phyloP scores from a whole-genome alignment of 2,113 vertebrate species.

The Sander lucioperca region DNA sequence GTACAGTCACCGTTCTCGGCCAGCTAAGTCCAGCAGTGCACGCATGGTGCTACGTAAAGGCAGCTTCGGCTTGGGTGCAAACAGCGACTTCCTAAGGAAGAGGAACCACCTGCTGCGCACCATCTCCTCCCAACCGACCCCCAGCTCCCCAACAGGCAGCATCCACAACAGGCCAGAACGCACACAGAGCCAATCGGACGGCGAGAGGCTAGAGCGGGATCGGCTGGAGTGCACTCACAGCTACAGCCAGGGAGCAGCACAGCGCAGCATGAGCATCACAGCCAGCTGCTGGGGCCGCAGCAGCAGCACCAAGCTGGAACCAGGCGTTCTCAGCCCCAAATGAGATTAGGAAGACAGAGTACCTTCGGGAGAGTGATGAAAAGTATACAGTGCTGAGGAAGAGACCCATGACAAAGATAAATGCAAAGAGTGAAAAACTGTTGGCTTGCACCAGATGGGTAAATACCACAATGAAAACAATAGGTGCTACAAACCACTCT shows the following conservation, averaged over 20 bases:
- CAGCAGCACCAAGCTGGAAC: constrained; percentile 86
- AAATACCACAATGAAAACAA: constrained; percentile 42
- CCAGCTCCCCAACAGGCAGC: constrained; percentile 85
- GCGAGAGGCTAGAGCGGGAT: constrained; percentile 83
- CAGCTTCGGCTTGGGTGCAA: constrained; percentile 95
- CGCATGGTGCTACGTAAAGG: constrained; percentile 97
- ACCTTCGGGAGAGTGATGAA: constrained; percentile 2
- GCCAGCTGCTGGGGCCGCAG: constrained; percentile 93
- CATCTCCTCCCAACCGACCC: constrained; percentile 93
- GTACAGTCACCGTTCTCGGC: constrained; percentile 93
- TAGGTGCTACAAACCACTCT: constrained; percentile 69
- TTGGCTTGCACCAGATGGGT: constrained; percentile 43
- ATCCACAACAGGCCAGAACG: constrained; percentile 87
- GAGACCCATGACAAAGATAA: constrained; percentile 9
- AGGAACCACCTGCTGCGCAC: constrained; percentile 96
- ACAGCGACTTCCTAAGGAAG: constrained; percentile 95
- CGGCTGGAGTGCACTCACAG: constrained; percentile 85
- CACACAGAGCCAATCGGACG: constrained; percentile 91
- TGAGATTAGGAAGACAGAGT: constrained; percentile 34
- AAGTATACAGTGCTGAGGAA: constrained; percentile 24
- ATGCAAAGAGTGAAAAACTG: constrained; percentile 30
- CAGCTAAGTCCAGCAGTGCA: constrained; percentile 92
- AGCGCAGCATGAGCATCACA: constrained; percentile 92
- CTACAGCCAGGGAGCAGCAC: constrained; percentile 66
- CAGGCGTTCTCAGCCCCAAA: constrained; percentile 78